Evolutionary conservation across 35 echinoderm and acorn worm species (phyloP).

Genomic region (Heliocidaris tuberculata): DNA sequence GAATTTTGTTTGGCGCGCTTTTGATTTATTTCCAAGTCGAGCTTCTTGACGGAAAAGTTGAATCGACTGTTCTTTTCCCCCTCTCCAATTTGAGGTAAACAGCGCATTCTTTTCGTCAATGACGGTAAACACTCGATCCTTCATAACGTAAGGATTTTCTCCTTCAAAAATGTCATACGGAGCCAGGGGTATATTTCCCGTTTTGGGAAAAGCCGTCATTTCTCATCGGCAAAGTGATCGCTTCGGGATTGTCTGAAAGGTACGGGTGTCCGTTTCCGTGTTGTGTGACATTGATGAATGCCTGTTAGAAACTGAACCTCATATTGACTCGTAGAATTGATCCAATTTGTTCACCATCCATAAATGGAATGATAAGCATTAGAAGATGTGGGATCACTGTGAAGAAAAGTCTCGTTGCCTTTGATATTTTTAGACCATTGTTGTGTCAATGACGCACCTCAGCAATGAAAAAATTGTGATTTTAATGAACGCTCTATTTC

Average conservation of each 20-base stretch:
- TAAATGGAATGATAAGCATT: conserved; percentile 5
- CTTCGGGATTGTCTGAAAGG: neutral
- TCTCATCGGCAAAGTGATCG: neutral
- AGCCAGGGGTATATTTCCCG: neutral
- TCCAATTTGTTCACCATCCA: neutral
- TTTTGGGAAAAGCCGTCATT: neutral
- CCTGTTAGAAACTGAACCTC: neutral
- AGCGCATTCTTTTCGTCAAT: neutral
- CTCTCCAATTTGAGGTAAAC: neutral
- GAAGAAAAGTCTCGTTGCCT: neutral
- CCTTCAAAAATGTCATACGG: neutral
- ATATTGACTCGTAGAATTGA: conserved; percentile 4
- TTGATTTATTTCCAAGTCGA: neutral
- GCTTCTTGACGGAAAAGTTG: neutral
- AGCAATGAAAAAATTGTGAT: neutral
- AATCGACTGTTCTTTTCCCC: neutral
- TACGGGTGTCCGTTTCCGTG: conserved; percentile 5
- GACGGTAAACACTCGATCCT: neutral
- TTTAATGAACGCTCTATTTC: neutral
- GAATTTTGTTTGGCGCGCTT: neutral
- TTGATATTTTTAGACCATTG: neutral
- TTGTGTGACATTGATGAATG: neutral
- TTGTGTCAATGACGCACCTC: neutral
- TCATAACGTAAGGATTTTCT: neutral
- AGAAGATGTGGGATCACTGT: neutral